A percentile compares a stretch with the other conserved stretches of the same genome.
These are phyloP conservation scores for Pantherophis vulpinus DNA, from an alignment of 2,797 vertebrate species.

Conservation along the genomic window DNA sequence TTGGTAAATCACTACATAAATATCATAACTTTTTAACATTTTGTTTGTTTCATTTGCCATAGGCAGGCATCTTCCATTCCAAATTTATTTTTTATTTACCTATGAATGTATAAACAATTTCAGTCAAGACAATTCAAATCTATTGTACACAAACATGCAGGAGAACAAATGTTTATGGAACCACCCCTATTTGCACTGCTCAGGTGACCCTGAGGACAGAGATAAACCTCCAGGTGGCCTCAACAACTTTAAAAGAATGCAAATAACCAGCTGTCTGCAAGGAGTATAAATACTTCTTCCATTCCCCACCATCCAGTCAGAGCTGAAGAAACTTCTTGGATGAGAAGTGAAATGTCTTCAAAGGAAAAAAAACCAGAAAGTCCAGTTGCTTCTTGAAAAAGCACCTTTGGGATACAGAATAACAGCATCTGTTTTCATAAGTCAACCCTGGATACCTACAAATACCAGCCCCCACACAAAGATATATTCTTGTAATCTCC, in stretches of 20 bases:
- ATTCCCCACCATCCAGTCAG: background rate
- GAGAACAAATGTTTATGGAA: background rate
- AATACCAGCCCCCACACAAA: background rate
- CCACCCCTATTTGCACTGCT: no score
- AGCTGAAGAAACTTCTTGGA: background rate
- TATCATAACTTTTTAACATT: no score
- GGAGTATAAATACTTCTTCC: background rate
- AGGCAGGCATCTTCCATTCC: background rate
- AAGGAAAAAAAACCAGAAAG: no score
- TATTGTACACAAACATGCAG: background rate
- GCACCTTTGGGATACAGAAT: no score
- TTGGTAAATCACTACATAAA: no score
- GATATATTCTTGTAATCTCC: background rate
- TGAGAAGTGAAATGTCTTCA: no score
- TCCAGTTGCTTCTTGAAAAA: no score
- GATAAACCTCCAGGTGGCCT: background rate
- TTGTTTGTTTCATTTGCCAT: no score
- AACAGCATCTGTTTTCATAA: background rate
- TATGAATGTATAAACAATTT: background rate
- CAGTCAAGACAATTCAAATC: background rate
- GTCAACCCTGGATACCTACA: background rate
- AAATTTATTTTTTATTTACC: background rate
- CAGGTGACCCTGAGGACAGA: background rate
- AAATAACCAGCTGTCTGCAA: background rate
- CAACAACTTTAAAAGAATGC: background rate